phyloP scores from a whole-genome alignment of 2,888 invertebrate genomes.

The Diachrysia chrysitis region DNA sequence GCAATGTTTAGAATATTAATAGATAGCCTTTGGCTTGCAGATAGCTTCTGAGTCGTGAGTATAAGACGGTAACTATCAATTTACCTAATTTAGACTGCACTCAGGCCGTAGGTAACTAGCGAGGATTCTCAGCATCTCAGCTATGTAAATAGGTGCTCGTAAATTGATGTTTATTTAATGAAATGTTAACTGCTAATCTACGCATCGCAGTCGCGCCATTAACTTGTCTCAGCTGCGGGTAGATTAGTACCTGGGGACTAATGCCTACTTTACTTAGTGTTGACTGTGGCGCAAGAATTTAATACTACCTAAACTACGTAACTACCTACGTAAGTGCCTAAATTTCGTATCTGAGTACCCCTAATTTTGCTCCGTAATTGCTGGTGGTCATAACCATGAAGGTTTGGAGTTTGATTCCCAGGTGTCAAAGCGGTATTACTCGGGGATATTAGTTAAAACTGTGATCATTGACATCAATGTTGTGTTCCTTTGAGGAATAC shows the following conservation, averaged over 20 bases:
- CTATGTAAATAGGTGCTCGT: constrained; percentile 24
- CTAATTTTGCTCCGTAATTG: constrained; percentile 1
- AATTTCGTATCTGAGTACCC: background rate
- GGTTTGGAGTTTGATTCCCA: constrained; percentile 4
- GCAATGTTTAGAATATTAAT: constrained; percentile 53
- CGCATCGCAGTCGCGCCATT: constrained; percentile 42
- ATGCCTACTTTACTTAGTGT: constrained; percentile 6
- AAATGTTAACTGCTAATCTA: constrained; percentile 48
- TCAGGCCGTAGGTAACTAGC: constrained; percentile 3
- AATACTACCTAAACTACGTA: constrained; percentile 3
- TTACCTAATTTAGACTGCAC: constrained; percentile 47
- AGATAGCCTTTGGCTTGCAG: constrained; percentile 48
- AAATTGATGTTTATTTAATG: constrained; percentile 50
- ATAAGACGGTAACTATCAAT: constrained; percentile 44
- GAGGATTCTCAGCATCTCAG: constrained; percentile 25
- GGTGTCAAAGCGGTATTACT: background rate
- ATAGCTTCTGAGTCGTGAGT: constrained; percentile 21
- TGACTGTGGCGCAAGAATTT: constrained; percentile 6
- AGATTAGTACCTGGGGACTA: constrained; percentile 27
- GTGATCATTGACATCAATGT: background rate
- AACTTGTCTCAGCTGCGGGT: constrained; percentile 37
- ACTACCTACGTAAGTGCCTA: background rate
- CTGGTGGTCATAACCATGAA: constrained; percentile 4
- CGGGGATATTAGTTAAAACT: background rate
- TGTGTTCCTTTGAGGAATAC: background rate